These are phyloP conservation scores for Amblyopsis rosae DNA, from an alignment of 2,113 vertebrate species.

Conservation along the genomic window DNA sequence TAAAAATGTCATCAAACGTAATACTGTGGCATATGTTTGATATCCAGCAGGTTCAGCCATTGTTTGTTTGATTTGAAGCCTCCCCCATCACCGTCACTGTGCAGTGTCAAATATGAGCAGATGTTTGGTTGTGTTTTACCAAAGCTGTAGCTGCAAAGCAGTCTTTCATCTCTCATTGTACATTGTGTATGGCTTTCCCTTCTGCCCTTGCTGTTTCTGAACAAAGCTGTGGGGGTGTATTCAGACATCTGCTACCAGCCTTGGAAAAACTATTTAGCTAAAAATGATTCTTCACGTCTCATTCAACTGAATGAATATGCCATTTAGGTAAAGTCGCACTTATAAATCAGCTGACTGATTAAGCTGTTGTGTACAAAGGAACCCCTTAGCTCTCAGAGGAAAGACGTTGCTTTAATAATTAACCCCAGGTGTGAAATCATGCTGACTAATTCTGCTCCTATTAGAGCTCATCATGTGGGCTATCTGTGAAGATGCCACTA, in stretches of 20 bases:
- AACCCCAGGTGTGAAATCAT: background rate
- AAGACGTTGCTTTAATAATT: background rate
- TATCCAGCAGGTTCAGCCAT: constrained; percentile 4
- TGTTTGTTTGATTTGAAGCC: constrained; percentile 34
- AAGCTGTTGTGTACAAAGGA: no score
- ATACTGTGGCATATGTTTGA: background rate
- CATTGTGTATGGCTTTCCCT: constrained; percentile 20
- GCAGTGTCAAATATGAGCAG: constrained; percentile 29
- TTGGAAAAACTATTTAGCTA: background rate
- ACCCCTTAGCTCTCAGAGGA: background rate
- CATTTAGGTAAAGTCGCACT: background rate
- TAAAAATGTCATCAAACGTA: background rate
- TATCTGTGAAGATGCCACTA: no score
- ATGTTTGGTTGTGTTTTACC: constrained; percentile 38
- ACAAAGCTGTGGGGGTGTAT: constrained; percentile 32
- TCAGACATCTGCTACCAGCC: constrained; percentile 38
- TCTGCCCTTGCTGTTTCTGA: constrained; percentile 36
- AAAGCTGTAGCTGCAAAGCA: background rate
- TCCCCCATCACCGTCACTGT: constrained; percentile 30
- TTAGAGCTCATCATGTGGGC: background rate
- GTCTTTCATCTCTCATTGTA: background rate
- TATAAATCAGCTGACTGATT: background rate
- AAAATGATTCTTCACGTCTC: constrained; percentile 17
- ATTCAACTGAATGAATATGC: background rate
- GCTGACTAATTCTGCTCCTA: background rate